Evolutionary conservation across 2,888 invertebrate genomes (phyloP).

Genomic region (Cheilosia vernalis): DNA sequence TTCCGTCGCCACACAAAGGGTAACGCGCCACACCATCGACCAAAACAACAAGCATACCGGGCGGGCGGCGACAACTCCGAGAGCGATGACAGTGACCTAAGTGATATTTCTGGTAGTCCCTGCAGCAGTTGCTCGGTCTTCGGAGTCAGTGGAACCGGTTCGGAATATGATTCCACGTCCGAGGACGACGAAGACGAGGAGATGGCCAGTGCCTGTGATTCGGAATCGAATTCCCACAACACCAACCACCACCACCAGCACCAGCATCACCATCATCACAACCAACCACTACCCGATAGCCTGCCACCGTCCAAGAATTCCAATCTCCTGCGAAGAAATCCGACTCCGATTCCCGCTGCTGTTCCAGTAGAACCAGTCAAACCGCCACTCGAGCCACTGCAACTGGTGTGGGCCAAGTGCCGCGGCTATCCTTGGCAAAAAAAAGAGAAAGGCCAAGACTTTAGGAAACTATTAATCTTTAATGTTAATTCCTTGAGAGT

Average conservation of each 20-base stretch:
- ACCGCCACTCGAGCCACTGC: conserved; percentile 89
- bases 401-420: conserved; percentile 98
- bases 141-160: conserved; percentile 82
- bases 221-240: conserved; percentile 66
- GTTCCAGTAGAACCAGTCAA: conserved; percentile 78
- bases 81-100: conserved; percentile 81
- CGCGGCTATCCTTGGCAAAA: conserved; percentile 95
- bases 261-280: conserved; percentile 78
- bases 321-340: conserved; percentile 59
- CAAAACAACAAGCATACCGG: too few species aligned
- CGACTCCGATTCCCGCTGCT: conserved; percentile 58
- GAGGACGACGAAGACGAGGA: conserved; percentile 82
- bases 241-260: conserved; percentile 69
- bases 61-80: conserved; percentile 82
- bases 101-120: conserved; percentile 81
- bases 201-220: conserved; percentile 71
- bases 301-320: conserved; percentile 71
- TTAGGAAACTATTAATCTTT: too few species aligned
- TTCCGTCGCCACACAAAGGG: too few species aligned
- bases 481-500: too few species aligned
- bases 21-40: too few species aligned
- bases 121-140: conserved; percentile 83
- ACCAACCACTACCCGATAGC: conserved; percentile 42
- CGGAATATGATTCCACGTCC: conserved; percentile 82
- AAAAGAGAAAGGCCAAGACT: too few species aligned